Evolutionary conservation across 2,113 vertebrate genomes (phyloP).

Genomic region (Callithrix jacchus): DNA sequence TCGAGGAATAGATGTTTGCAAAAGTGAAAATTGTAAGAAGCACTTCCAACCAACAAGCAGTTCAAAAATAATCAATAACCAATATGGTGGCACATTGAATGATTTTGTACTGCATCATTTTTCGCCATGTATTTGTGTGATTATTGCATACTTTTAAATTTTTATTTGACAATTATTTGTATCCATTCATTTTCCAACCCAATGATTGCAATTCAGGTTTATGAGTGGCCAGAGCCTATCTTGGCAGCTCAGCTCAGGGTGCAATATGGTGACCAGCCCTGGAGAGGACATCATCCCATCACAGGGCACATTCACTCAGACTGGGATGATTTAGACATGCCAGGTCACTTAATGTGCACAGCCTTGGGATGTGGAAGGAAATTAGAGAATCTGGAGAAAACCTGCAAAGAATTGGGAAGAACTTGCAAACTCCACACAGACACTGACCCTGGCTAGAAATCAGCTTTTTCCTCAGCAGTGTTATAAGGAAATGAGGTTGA

Average conservation of each 20-base stretch:
- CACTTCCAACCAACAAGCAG: background rate
- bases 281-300: background rate
- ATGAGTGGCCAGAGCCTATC: background rate
- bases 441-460: background rate
- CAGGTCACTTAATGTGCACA: background rate
- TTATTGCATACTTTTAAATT: background rate
- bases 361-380: background rate
- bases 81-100: background rate
- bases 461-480: background rate
- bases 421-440: background rate
- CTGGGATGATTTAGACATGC: background rate
- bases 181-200: background rate
- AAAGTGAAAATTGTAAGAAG: background rate
- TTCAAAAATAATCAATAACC: background rate
- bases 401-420: background rate
- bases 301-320: background rate
- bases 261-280: background rate
- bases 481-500: background rate
- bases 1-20: background rate
- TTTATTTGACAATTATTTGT: background rate
- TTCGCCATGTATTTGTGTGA: background rate
- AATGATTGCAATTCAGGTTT: background rate
- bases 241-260: background rate
- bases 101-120: background rate
- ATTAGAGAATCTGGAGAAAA: background rate